A percentile compares a stretch with the other conserved stretches of the same genome.
Conservation (phyloP, 2,113 vertebrate species). For the Telmatochromis sp. region DNA sequence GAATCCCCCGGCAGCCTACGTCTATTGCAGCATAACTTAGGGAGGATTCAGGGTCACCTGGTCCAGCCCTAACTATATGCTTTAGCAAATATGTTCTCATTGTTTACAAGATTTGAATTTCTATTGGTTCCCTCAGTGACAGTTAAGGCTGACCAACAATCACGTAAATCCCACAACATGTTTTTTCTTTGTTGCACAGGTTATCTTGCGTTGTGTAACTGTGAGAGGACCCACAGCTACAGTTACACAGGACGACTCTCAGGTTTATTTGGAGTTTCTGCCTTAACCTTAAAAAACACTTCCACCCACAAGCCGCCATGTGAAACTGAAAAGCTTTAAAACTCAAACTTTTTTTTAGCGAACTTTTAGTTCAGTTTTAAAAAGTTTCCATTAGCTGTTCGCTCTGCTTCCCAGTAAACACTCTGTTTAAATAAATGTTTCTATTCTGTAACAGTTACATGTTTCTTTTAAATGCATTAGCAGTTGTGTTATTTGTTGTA, state of each 20-base stretch:
- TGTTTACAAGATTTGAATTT: neutral
- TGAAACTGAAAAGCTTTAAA: neutral
- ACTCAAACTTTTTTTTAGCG: accelerated
- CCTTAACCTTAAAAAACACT: neutral
- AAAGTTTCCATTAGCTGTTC: neutral
- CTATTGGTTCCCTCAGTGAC: accelerated
- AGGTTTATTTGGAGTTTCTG: neutral
- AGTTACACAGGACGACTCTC: neutral
- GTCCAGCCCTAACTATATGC: accelerated
- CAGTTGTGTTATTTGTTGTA: neutral
- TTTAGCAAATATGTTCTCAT: neutral
- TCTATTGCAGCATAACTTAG: neutral
- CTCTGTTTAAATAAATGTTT: neutral
- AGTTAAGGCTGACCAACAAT: neutral
- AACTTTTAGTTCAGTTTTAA: neutral
- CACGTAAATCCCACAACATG: neutral
- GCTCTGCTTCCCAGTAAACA: accelerated
- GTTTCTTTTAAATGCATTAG: neutral
- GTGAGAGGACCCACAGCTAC: neutral
- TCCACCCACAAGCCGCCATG: accelerated
- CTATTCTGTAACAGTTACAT: neutral
- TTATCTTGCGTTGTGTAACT: neutral
- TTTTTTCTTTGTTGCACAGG: neutral
- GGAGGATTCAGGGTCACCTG: neutral
- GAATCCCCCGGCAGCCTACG: too few relatives aligned